Evolutionary conservation across 2,888 invertebrate species (phyloP).

Genomic region (Cheilosia grossa): DNA sequence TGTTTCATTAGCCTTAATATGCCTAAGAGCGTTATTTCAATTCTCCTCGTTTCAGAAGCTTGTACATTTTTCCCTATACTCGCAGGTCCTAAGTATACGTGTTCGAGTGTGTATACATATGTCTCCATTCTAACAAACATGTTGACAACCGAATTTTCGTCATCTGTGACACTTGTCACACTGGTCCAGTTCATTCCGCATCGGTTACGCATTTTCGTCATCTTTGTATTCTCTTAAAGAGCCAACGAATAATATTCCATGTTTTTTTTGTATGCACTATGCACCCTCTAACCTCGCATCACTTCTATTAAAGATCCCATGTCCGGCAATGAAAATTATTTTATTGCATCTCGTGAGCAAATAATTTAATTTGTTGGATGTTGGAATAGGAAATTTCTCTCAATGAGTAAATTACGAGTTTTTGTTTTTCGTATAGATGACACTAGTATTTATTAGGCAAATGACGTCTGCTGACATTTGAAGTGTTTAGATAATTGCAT

Average conservation of each 20-base stretch:
- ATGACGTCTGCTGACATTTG: slow-evolving; percentile 6
- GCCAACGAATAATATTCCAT: neutral
- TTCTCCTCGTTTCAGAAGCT: neutral
- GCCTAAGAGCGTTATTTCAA: slow-evolving; percentile 17
- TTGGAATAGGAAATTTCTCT: slow-evolving; percentile 20
- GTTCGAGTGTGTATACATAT: neutral
- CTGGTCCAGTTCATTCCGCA: neutral
- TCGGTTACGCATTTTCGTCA: slow-evolving; percentile 17
- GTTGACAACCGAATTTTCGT: slow-evolving; percentile 30
- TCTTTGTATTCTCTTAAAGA: slow-evolving; percentile 15
- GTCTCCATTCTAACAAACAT: slow-evolving; percentile 8
- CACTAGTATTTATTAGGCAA: too few relatives aligned
- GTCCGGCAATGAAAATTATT: slow-evolving; percentile 58
- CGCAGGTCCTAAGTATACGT: neutral
- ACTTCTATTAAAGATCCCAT: slow-evolving; percentile 32
- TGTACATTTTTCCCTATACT: neutral
- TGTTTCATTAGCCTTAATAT: slow-evolving; percentile 28
- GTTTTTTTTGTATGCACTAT: neutral
- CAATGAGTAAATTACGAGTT: neutral
- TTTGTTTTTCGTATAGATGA: neutral
- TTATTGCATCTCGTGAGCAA: slow-evolving; percentile 69
- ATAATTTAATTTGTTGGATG: slow-evolving; percentile 50
- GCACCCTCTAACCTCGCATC: neutral
- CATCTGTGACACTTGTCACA: neutral
- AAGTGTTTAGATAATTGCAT: neutral